Evolutionary conservation across 1,140 invertebrate species (phyloP).

Genomic region (Pseudomyrmex dendroicus): DNA sequence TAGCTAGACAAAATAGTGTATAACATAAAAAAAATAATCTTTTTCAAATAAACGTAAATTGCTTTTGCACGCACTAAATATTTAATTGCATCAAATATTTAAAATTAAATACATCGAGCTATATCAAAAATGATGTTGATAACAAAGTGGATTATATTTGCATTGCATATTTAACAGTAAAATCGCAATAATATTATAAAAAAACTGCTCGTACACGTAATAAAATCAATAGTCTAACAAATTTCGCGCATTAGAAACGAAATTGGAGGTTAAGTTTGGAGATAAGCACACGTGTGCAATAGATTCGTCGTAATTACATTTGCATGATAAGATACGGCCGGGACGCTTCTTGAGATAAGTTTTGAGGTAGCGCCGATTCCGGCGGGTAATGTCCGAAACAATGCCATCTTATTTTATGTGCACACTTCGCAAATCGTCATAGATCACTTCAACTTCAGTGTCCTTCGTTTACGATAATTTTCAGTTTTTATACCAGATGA

Average conservation of each 20-base stretch:
- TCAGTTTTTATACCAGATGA: too few relatives aligned
- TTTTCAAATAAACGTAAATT: not conserved
- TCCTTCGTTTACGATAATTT: too few relatives aligned
- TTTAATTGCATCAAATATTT: not conserved
- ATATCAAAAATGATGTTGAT: not conserved
- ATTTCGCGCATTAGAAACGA: not conserved
- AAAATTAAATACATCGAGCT: not conserved
- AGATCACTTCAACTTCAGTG: not conserved
- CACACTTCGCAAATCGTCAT: not conserved
- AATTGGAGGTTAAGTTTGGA: constrained; percentile 24
- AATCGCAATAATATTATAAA: not conserved
- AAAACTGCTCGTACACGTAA: constrained; percentile 1
- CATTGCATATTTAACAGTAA: not conserved
- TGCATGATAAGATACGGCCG: constrained; percentile 82
- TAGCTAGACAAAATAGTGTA: too few relatives aligned
- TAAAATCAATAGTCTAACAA: constrained; percentile 7
- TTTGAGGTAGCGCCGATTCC: constrained; percentile 76
- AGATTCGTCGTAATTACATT: constrained; percentile 80
- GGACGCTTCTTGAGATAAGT: constrained; percentile 78
- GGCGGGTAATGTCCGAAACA: constrained; percentile 77
- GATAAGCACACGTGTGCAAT: not conserved
- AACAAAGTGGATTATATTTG: not conserved
- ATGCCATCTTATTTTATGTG: constrained; percentile 76
- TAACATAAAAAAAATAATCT: not conserved
- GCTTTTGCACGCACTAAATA: not conserved